These are phyloP conservation scores for Bovichtus diacanthus DNA, from an alignment of 2,797 vertebrate species.

Conservation along the genomic window DNA sequence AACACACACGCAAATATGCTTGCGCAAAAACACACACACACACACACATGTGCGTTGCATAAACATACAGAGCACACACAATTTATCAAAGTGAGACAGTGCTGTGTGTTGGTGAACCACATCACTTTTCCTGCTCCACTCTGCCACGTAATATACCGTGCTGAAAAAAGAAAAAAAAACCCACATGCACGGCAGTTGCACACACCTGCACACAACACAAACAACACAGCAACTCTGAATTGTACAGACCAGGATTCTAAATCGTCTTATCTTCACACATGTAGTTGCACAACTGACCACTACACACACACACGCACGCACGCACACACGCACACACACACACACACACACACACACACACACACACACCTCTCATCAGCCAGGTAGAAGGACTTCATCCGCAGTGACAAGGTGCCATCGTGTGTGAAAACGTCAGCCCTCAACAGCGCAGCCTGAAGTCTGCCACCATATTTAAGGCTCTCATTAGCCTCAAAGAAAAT, in stretches of 20 bases:
- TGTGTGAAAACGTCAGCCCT: conserved; percentile 88
- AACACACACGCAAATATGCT: neutral
- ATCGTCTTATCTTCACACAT: conserved; percentile 25
- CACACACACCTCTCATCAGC: conserved; percentile 66
- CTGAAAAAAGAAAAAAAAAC: neutral
- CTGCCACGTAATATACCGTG: conserved; percentile 42
- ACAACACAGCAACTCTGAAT: conserved; percentile 3
- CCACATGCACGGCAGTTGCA: neutral
- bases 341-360: conserved; percentile 19
- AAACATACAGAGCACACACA: conserved; percentile 4
- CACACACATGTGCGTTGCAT: neutral
- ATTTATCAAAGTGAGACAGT: conserved; percentile 23
- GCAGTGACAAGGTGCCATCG: conserved; percentile 85
- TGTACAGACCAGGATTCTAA: conserved; percentile 9
- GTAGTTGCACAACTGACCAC: conserved; percentile 9
- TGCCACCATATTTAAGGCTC: conserved; percentile 86
- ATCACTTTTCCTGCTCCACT: conserved; percentile 48
- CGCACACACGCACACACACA: conserved; percentile 11
- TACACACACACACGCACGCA: neutral
- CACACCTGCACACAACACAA: conserved; percentile 13
- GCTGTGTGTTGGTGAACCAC: neutral
- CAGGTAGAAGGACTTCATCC: conserved; percentile 86
- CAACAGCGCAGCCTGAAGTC: conserved; percentile 81
- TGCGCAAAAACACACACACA: neutral
- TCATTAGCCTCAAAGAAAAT: conserved; percentile 89